Evolutionary conservation across 1,140 invertebrate species (phyloP).

Genomic region (Proales similis): DNA sequence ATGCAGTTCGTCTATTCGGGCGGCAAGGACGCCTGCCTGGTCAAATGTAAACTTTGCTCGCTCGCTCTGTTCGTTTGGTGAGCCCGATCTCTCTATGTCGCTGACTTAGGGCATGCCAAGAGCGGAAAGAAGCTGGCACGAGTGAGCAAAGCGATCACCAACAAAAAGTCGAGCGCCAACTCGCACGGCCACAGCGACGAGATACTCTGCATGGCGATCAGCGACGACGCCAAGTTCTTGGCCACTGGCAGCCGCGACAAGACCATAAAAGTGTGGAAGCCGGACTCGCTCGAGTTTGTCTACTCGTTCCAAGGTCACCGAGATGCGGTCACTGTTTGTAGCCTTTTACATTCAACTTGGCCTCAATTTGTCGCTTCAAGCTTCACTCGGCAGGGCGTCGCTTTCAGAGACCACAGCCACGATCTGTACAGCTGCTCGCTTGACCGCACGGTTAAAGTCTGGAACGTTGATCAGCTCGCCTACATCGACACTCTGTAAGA

Average conservation of each 20-base stretch:
- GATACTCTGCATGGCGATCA: constrained; percentile 67
- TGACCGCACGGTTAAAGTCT: constrained; percentile 76
- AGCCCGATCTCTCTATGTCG: constrained; percentile 1
- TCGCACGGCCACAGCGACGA: constrained; percentile 56
- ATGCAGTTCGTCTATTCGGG: constrained; percentile 68
- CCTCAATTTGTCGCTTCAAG: constrained; percentile 46
- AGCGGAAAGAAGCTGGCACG: constrained; percentile 52
- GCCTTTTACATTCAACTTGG: not conserved
- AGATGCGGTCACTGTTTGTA: constrained; percentile 51
- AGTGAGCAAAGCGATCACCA: constrained; percentile 52
- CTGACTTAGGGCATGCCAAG: constrained; percentile 55
- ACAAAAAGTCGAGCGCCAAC: constrained; percentile 46
- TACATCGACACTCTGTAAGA: constrained; percentile 84
- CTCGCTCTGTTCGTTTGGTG: not conserved
- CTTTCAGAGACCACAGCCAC: constrained; percentile 77
- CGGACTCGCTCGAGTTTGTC: constrained; percentile 65
- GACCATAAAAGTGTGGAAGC: constrained; percentile 75
- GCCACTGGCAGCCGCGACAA: constrained; percentile 68
- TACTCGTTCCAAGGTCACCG: constrained; percentile 64
- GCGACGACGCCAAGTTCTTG: constrained; percentile 75
- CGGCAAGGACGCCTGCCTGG: constrained; percentile 75
- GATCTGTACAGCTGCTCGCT: constrained; percentile 72
- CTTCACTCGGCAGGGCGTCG: constrained; percentile 64
- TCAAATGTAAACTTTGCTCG: constrained; percentile 65
- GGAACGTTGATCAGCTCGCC: constrained; percentile 87